A percentile compares a stretch with the other conserved stretches of the same genome.
phyloP scores from a whole-genome alignment of 2,113 vertebrate genomes.

The Cyrtonyx montezumae region DNA sequence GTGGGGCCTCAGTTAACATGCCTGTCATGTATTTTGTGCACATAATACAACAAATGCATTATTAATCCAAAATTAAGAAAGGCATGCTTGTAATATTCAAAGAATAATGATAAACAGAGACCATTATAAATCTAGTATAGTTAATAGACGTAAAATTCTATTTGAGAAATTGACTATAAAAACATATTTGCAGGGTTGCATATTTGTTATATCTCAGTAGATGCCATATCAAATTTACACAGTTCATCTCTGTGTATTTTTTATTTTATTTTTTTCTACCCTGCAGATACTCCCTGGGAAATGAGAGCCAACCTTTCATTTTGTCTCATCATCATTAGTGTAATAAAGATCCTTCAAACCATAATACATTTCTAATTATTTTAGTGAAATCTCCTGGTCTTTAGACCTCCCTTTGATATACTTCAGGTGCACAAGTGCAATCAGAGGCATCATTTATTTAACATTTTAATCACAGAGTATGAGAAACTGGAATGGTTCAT shows the following conservation, averaged over 20 bases:
- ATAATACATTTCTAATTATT: background rate
- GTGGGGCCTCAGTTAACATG: slow-evolving; percentile 8
- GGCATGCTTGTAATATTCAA: slow-evolving; percentile 14
- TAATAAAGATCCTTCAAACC: slow-evolving; percentile 6
- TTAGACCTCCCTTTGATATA: background rate
- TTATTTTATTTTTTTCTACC: background rate
- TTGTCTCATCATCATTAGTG: background rate
- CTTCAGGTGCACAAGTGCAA: background rate
- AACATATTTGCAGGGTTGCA: slow-evolving; percentile 22
- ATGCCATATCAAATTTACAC: slow-evolving; percentile 37
- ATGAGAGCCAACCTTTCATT: background rate
- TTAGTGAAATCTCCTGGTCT: background rate
- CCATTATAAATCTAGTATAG: slow-evolving; percentile 42
- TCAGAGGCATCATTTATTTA: background rate
- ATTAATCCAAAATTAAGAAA: slow-evolving; percentile 54
- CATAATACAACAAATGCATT: slow-evolving; percentile 5
- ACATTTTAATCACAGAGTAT: background rate
- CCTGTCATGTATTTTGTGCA: slow-evolving; percentile 3
- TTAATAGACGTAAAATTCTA: slow-evolving; percentile 48
- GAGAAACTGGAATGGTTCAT: background rate
- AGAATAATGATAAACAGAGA: slow-evolving; percentile 38
- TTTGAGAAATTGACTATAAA: slow-evolving; percentile 47
- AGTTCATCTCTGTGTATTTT: background rate
- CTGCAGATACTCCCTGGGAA: background rate
- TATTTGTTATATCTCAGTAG: slow-evolving; percentile 50